Evolutionary conservation across 2,113 vertebrate species (phyloP), one percentile per base, ranked within the genome.

Genomic region (Myxocyprinus asiaticus): DNA sequence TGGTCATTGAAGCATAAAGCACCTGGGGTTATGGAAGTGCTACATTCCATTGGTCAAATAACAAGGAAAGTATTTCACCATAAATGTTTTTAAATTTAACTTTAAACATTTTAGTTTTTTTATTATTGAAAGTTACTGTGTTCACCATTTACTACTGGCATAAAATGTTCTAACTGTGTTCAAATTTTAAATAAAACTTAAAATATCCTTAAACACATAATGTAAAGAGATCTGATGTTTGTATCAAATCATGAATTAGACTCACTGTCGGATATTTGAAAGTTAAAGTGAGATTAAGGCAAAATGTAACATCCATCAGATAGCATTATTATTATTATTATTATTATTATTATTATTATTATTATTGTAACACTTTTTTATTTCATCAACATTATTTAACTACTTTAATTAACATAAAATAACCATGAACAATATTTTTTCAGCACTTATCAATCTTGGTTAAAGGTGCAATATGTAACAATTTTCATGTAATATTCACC

Each of bases 1-100:
- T 64, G 73, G 44, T 76, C 61, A 76, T 33, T 76, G 59, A 76
- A 76, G 73, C 73, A 76, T 76, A n/a, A n/a, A n/a, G 33, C 47
- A 48, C 73, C 73, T 76, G 61, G 65, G 63, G 73, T 48, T 63
- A 63, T 62, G n/a, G n/a, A n/a, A n/a, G n/a, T n/a, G n/a, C n/a
- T 14, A 47, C 72, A 75, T 75, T 75, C 72, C 72, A 50, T 64
- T 75, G 59, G 72, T 75, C 59, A 62, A 61, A 22, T 7, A 17
- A 10, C 14, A 7, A 61, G 5, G 58, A 61, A n/a, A n/a, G n/a
- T 48, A 48, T 43, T 48, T 6, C 10, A 50, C 44, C 7, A 6
- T 74, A 62, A 33, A 15, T 44, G 14, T 71, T 12, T 71, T 12
- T 33, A 44, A 58, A 56, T 7, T 43, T 71, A 10, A 43, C 11